Evolutionary conservation across 2,888 invertebrate species (phyloP), one percentile per base, ranked within the genome.

Genomic region (Meta bourneti): DNA sequence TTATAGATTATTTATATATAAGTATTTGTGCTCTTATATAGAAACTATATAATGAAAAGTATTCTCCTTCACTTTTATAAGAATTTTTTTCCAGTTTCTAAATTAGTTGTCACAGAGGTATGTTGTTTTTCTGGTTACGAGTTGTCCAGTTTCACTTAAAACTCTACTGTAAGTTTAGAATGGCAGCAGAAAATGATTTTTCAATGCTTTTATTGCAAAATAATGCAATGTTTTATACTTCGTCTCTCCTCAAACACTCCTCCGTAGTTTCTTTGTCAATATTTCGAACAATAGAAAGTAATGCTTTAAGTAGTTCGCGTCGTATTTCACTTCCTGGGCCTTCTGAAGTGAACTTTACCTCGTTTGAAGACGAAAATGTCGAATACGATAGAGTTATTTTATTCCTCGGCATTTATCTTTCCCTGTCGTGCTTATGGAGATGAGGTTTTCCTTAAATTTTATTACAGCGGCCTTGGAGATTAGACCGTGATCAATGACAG

Each of bases 401-500:
- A 8, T 61, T 13, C 5, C 61, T 8, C 61, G 8, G 61, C 61
- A 11, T 80, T 77, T 80, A 20, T 20, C 79, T 34, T 80, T 80
- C 49, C 48, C 80, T 80, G 20, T 87, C 54, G 85, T 48, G 49
- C 16, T n/a, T 69, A 78, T n/a, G 16, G n/a, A 13, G 51, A 70
- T 75, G n/a, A 86, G 49, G 48, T 85, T 77, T 54, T 70, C 54
- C 80, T 75, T n/a, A 89, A 82, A 11, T 89, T 61, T 89, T 78
- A 83, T 84, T 61, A n/a, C 49, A 9, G 20, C 74, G 90, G n/a
- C 90, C 90, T 90, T 90, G 90, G 80, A 79, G 71, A 54, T 70
- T 69, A 69, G 20, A 85, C 52, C 84, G 84, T 90, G 85, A 85
- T 75, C 85, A 90, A 80, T 80, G 90, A 49, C 85, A 69, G 83